phyloP scores from a whole-genome alignment of 2,113 vertebrate genomes.

The Cottus gobio region DNA sequence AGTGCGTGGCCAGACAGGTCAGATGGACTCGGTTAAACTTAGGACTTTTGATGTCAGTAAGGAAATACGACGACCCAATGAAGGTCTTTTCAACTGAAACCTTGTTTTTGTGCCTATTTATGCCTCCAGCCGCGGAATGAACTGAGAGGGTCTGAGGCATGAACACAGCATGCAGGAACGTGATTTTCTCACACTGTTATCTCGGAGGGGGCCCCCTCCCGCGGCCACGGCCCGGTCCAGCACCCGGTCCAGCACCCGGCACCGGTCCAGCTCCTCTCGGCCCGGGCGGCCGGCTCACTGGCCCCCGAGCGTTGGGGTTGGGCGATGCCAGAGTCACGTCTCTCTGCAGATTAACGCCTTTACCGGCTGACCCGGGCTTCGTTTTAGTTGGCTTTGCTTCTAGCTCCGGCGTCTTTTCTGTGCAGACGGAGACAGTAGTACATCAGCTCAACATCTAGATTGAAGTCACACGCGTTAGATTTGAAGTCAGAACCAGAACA shows the following conservation, averaged over 20 bases:
- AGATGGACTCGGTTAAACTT: neutral
- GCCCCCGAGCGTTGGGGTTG: constrained; percentile 68
- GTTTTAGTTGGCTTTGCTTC: constrained; percentile 76
- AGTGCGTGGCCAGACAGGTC: neutral
- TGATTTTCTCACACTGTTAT: constrained; percentile 39
- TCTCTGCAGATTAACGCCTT: constrained; percentile 73
- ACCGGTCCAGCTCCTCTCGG: constrained; percentile 48
- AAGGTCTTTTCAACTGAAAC: neutral
- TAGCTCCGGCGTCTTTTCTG: constrained; percentile 73
- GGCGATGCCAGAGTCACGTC: constrained; percentile 70
- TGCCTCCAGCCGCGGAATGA: constrained; percentile 7
- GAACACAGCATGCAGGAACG: constrained; percentile 2
- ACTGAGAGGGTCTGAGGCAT: neutral
- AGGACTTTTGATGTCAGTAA: neutral
- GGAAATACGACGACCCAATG: neutral
- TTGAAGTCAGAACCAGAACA: neutral
- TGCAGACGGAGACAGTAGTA: neutral
- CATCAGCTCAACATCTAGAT: neutral
- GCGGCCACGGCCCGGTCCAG: constrained; percentile 60
- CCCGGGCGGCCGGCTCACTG: constrained; percentile 70
- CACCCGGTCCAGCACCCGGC: constrained; percentile 54
- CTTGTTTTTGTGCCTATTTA: neutral
- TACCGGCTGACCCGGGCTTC: constrained; percentile 71
- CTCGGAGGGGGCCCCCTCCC: constrained; percentile 71
- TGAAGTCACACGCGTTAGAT: neutral